A percentile compares a stretch with the other conserved stretches of the same genome.
Conservation (phyloP, 1,140 invertebrate genomes). For the Trichogramma pretiosum region DNA sequence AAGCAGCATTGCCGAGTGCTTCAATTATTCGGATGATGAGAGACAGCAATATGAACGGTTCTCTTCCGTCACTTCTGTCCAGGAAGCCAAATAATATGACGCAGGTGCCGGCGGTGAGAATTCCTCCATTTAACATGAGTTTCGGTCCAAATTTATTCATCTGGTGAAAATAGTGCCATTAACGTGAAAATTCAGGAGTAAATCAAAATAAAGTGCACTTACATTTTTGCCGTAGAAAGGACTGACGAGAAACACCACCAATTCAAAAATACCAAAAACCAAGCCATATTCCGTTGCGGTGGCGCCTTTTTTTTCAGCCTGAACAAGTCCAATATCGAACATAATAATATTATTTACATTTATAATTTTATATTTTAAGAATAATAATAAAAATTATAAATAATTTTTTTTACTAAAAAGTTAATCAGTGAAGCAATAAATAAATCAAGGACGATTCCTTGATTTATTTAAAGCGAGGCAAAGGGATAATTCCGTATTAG, state of each 20-base stretch:
- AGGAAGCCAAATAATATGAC: slow-evolving; percentile 75
- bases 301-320: slow-evolving; percentile 80
- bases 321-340: slow-evolving; percentile 14
- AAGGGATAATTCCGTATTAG: too few species aligned
- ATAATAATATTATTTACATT: too few species aligned
- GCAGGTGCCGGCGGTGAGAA: slow-evolving; percentile 74
- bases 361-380: neutral
- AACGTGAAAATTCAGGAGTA: neutral
- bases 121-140: slow-evolving; percentile 74
- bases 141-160: slow-evolving; percentile 75
- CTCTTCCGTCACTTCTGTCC: slow-evolving; percentile 69
- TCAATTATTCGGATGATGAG: slow-evolving; percentile 82
- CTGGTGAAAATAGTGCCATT: slow-evolving; percentile 41
- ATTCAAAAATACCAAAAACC: slow-evolving; percentile 86
- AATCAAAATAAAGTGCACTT: slow-evolving; percentile 26
- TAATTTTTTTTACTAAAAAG: neutral
- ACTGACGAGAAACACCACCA: slow-evolving; percentile 81
- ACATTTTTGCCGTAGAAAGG: slow-evolving; percentile 80
- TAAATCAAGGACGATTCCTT: too few species aligned
- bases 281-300: slow-evolving; percentile 79
- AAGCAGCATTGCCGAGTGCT: slow-evolving; percentile 83
- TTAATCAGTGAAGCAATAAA: too few species aligned
- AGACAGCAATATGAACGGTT: slow-evolving; percentile 73
- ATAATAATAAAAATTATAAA: neutral
- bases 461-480: too few species aligned